Conservation (phyloP, 2,888 invertebrate species). For the Clusia tigrina region DNA sequence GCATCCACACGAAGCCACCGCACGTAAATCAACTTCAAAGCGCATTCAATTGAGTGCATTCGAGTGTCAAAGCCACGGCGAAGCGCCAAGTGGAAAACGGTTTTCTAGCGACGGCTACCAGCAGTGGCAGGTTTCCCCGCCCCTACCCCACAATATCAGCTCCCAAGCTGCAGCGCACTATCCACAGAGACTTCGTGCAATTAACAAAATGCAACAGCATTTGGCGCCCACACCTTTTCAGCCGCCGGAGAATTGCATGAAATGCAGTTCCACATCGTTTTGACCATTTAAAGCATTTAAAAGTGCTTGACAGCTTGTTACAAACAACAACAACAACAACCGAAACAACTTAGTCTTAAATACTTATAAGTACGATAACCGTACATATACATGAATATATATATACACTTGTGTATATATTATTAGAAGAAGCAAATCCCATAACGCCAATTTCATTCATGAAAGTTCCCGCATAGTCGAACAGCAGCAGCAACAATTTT, state of each 20-base stretch:
- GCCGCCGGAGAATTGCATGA: background rate
- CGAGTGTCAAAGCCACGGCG: conserved; percentile 5
- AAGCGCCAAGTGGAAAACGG: background rate
- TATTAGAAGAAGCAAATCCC: no score
- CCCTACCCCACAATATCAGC: no score
- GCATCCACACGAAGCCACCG: no score
- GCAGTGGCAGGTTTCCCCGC: no score
- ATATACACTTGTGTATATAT: no score
- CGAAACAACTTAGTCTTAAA: background rate
- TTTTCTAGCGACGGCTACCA: no score
- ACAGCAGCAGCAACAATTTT: no score
- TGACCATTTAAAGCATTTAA: background rate
- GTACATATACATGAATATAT: no score
- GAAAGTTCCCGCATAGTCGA: no score
- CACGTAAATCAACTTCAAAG: conserved; percentile 7
- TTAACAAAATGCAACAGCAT: background rate
- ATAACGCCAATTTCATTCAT: background rate
- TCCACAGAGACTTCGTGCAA: background rate
- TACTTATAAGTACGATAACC: background rate
- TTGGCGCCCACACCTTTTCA: background rate
- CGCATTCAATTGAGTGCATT: background rate
- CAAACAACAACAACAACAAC: no score
- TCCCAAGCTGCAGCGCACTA: no score
- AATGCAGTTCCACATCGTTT: background rate
- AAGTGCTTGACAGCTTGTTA: no score